Base-by-base conservation (phyloP, 2,888 invertebrate genomes). In the Amiota communis region DNA sequence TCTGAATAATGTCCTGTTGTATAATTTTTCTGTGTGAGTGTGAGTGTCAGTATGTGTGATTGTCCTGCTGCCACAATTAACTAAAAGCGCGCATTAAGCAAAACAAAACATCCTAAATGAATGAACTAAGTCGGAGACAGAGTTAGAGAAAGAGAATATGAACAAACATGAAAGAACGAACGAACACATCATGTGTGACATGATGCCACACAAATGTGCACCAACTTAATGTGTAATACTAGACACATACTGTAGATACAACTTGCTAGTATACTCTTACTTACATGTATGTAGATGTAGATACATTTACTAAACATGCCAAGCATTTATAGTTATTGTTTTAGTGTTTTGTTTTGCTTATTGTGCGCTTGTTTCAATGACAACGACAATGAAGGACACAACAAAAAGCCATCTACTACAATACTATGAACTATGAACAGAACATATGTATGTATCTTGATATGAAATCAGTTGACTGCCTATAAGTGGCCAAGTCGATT, bases 11-110 rank as follows among this genome's bases (percentile, higher is more conserved):
- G 76, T 75, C 74, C 79, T 76, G 80, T 36, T 36, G 2, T 6
- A 0, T 6, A 6, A 6, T 36, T 6, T 36, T 6, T 36, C 36
- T 36, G 36, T 36, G 8, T 36, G 36, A 2, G 23, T 23, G 23
- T 23, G 23, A 23, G 23, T 23, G 3, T 23, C 1, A 2, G 23
- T 23, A 2, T 23, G 23, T 79, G 76, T 23, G 73, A 74, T 78
- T 84, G 84, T 83, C 80, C 80, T 83, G 82, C 81, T 82, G 83
- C 82, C 84, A 83, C 83, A 83, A 83, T 83, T 83, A 83, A 83
- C 83, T 83, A 83, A 83, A 84, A 81, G 84, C 83, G 84, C 84
- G 84, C 83, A 84, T 83, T 84, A 84, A 81, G 84, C 84, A 84
- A 84, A 82, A 81, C 82, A 81, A 17, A 57, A 10, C 81, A 78